A percentile compares a stretch with the other conserved stretches of the same genome.
Evolutionary conservation across 2,888 invertebrate genomes (phyloP).

Genomic region (Poecilobothrus nobilitatus): DNA sequence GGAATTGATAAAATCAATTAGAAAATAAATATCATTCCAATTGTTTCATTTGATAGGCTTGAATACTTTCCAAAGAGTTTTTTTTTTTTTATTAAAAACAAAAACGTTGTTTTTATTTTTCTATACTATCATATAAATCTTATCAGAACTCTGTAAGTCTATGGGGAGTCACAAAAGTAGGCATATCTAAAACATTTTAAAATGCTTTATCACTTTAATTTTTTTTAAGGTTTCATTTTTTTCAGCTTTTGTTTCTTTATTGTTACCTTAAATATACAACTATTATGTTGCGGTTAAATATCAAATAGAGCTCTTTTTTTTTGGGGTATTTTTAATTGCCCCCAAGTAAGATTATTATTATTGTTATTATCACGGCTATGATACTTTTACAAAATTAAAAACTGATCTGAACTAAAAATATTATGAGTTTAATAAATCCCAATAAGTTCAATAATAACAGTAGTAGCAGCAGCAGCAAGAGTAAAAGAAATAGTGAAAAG

Average conservation of each 20-base stretch:
- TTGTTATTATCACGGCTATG: not conserved
- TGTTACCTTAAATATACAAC: not conserved
- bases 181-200: conserved; percentile 1
- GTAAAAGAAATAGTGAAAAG: not conserved
- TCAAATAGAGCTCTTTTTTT: no score
- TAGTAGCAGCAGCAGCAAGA: not conserved
- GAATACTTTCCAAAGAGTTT: not conserved
- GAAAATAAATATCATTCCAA: not conserved
- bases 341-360: not conserved
- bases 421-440: no score
- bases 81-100: no score
- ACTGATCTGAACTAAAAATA: not conserved
- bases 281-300: not conserved
- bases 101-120: not conserved
- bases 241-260: not conserved
- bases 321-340: not conserved
- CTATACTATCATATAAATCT: not conserved
- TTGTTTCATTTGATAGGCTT: not conserved
- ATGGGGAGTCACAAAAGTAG: not conserved
- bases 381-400: not conserved
- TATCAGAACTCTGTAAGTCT: not conserved
- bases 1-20: not conserved
- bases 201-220: not conserved
- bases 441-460: no score
- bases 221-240: not conserved